Conservation (phyloP, 2,113 vertebrate genomes). For the Cyanoderma ruficeps region DNA sequence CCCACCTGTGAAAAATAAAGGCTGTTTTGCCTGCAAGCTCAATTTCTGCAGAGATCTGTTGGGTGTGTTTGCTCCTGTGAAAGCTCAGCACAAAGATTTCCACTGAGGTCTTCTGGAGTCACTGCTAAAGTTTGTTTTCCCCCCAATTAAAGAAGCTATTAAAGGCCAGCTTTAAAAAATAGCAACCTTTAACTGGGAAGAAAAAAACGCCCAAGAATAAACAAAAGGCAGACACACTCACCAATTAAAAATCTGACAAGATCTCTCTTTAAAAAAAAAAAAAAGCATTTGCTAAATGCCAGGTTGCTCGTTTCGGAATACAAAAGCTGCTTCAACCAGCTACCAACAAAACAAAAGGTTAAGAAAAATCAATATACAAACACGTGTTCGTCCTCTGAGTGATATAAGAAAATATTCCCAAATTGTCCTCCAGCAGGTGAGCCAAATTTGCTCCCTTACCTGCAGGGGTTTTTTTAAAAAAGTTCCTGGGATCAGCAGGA, state of each 20-base stretch:
- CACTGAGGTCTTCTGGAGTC: constrained; percentile 38
- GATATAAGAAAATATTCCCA: neutral
- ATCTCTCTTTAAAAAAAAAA: neutral
- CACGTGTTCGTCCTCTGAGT: neutral
- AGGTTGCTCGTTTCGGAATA: constrained; percentile 35
- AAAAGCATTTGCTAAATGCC: constrained; percentile 62
- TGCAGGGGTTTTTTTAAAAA: neutral
- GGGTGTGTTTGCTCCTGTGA: neutral
- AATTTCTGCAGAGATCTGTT: neutral
- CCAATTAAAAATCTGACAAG: constrained; percentile 75
- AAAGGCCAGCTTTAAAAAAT: constrained; percentile 38
- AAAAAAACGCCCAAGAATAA: constrained; percentile 57
- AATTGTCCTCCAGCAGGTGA: neutral
- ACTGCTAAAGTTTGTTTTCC: constrained; percentile 55
- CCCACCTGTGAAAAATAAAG: constrained; percentile 21
- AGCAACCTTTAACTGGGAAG: constrained; percentile 66
- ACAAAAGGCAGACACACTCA: constrained; percentile 55
- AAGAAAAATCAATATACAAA: constrained; percentile 46
- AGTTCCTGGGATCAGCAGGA: neutral
- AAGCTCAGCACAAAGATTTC: constrained; percentile 29
- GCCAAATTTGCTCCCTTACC: neutral
- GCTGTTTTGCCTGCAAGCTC: neutral
- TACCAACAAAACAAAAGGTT: constrained; percentile 68
- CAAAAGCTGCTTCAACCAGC: constrained; percentile 28
- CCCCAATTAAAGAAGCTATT: constrained; percentile 69